Percentiles rank a stretch among this genome's conserved stretches.
Evolutionary conservation across 2,888 invertebrate species (phyloP).

Genomic region (Odontothrips loti): DNA sequence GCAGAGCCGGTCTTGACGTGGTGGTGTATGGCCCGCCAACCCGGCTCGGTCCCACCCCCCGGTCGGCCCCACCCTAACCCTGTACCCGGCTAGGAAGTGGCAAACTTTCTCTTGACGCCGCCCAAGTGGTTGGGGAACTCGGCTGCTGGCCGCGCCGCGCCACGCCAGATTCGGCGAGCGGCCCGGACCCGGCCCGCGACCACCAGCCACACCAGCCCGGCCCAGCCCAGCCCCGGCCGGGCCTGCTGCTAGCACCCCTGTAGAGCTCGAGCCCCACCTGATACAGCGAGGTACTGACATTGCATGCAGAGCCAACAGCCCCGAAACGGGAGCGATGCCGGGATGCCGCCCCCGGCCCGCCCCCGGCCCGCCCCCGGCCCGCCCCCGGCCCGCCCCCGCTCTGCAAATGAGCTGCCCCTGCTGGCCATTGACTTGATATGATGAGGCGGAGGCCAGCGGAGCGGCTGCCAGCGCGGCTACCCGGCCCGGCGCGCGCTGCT

Average conservation of each 20-base stretch:
- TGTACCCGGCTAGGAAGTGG: neutral
- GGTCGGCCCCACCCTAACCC: neutral
- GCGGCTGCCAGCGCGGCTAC: no score
- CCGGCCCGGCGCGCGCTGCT: no score
- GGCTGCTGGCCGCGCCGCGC: neutral
- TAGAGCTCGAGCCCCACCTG: neutral
- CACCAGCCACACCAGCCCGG: neutral
- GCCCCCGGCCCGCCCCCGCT: no score
- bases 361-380: no score
- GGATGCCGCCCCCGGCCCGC: no score
- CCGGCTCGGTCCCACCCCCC: neutral
- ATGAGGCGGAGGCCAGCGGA: no score
- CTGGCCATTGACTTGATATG: no score
- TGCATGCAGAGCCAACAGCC: no score
- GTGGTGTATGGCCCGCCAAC: neutral
- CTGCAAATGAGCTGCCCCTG: no score
- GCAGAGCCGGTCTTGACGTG: no score
- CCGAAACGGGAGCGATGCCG: no score
- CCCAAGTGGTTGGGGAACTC: neutral
- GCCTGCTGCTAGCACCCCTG: no score
- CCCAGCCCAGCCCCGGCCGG: neutral
- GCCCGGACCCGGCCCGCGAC: neutral
- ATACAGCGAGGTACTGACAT: neutral
- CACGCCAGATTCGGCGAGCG: neutral
- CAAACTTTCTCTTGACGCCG: slow-evolving; percentile 2